phyloP scores from a whole-genome alignment of 2,888 invertebrate species.

The Therioaphis trifolii region DNA sequence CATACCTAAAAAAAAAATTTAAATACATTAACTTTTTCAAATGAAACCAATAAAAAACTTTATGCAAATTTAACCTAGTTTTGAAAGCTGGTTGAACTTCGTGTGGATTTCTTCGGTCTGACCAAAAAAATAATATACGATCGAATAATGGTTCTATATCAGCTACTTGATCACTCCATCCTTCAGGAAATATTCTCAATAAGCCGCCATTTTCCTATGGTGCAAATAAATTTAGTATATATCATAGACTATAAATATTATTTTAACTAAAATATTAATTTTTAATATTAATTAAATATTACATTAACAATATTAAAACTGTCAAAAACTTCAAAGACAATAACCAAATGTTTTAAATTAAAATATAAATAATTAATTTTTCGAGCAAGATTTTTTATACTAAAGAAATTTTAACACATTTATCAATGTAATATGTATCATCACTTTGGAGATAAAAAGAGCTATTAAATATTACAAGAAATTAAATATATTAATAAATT shows the following conservation, averaged over 20 bases:
- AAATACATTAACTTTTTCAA: constrained; percentile 9
- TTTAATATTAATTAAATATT: not conserved
- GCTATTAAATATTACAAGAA: not conserved
- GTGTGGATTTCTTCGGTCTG: constrained; percentile 94
- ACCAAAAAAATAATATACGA: constrained; percentile 96
- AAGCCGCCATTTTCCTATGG: constrained; percentile 79
- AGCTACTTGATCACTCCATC: constrained; percentile 82
- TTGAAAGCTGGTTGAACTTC: constrained; percentile 93
- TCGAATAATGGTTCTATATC: constrained; percentile 95
- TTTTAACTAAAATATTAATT: not conserved
- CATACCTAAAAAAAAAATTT: constrained; percentile 73
- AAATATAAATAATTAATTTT: not conserved
- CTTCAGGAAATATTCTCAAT: constrained; percentile 91
- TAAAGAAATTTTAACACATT: too few species aligned
- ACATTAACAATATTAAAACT: too few species aligned
- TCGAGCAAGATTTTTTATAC: not conserved
- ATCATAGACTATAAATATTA: too few species aligned
- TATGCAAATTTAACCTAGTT: constrained; percentile 73
- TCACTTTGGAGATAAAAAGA: not conserved
- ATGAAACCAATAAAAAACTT: not conserved
- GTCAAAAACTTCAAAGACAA: too few species aligned
- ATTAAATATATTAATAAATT: not conserved
- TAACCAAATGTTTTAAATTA: too few species aligned
- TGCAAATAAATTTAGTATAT: too few species aligned
- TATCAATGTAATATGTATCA: not conserved